Conservation (phyloP, 2,113 vertebrate genomes). For the Carollia perspicillata region DNA sequence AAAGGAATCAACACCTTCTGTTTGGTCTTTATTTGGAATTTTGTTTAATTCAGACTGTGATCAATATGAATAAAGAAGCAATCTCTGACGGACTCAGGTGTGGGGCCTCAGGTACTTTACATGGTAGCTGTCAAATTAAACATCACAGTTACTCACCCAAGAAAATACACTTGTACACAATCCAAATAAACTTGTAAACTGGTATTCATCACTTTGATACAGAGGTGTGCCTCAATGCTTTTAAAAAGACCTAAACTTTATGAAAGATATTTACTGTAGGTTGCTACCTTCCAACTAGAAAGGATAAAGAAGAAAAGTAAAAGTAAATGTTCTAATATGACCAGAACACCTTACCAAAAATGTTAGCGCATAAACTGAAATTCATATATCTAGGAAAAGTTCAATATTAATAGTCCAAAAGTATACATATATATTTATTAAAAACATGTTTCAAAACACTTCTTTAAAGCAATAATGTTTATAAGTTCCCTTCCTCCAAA, state of each 20-base stretch:
- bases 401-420: neutral
- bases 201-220: neutral
- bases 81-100: neutral
- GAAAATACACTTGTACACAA: neutral
- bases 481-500: neutral
- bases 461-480: neutral
- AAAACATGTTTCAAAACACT: neutral
- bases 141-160: neutral
- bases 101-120: fast-evolving
- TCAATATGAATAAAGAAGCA: neutral
- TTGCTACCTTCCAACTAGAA: neutral
- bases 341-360: neutral
- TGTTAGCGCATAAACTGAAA: neutral
- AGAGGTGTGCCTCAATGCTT: neutral
- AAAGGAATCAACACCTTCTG: neutral
- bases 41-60: neutral
- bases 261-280: neutral
- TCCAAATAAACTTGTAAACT: neutral
- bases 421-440: neutral
- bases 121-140: neutral
- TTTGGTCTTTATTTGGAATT: neutral
- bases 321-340: neutral
- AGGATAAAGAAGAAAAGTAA: neutral
- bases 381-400: neutral
- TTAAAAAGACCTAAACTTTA: slow-evolving; percentile 6